Evolutionary conservation across 2,113 vertebrate species (phyloP), one percentile per base, ranked within the genome.

Genomic region (Sebastes fasciatus): DNA sequence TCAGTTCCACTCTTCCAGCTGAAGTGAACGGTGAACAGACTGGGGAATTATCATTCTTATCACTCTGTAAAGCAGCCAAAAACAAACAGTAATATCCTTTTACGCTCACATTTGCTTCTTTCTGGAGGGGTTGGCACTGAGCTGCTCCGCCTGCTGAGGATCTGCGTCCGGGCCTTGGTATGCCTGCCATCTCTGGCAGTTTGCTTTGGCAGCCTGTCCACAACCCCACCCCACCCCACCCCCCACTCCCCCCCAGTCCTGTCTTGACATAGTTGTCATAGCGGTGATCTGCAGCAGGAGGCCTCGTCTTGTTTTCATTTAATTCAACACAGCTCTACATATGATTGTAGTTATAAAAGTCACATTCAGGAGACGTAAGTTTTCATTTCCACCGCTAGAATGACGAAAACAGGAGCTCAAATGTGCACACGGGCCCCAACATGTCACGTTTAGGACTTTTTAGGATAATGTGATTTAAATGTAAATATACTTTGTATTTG

Each of bases 191-290:
- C 82, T 75, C 60, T 62, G 43, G 75, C 49, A 72, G 84, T 86
- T 86, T 86, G 69, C 82, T 86, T 91, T 92, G 85, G 90, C 86
- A 83, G 82, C 14, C 34, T 19, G 72, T 66, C 67, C 61, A 55
- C 5, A 6, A 45, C 17, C 62, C 54, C 42, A n/a, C n/a, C n/a
- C n/a, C n/a, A n/a, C 62, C 40, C 16, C 17, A 16, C 17, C 6
- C 2, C 17, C 52, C 26, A 2, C 26, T 2, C 62, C 43, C 71
- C 23, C 48, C 26, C 17, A 26, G 82, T 76, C 73, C 65, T 80
- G 73, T 67, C 73, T 77, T 86, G 26, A 86, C 75, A 90, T 85
- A 86, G 65, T 89, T 87, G 71, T 86, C 86, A 91, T 82, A 86
- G 80, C 14, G 2, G 40, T 74, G 62, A 86, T 89, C 60, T 55